Evolutionary conservation across 2,113 vertebrate genomes (phyloP).

Genomic region (Ancistrus triradiatus): DNA sequence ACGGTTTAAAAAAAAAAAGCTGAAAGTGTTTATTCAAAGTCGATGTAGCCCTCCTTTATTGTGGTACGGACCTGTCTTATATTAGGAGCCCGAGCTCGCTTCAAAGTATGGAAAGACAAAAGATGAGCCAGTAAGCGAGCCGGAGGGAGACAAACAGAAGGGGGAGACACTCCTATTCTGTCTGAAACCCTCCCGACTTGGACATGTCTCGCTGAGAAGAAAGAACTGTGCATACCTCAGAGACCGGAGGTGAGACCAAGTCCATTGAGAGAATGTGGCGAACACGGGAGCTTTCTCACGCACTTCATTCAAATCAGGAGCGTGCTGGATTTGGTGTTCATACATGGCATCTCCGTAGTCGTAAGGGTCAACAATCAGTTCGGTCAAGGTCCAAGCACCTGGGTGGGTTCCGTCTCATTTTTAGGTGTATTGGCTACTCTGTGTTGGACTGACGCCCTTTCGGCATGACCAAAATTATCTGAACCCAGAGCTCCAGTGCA

Average conservation of each 20-base stretch:
- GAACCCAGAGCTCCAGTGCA: too few relatives aligned
- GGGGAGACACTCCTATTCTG: constrained; percentile 45
- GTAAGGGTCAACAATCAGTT: too few relatives aligned
- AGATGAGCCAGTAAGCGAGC: constrained; percentile 42
- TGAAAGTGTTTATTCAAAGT: constrained; percentile 52
- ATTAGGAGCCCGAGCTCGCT: constrained; percentile 47
- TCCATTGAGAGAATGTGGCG: constrained; percentile 40
- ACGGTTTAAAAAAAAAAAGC: constrained; percentile 16
- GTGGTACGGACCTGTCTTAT: constrained; percentile 52
- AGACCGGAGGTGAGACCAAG: constrained; percentile 27
- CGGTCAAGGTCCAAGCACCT: too few relatives aligned
- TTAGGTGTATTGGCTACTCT: too few relatives aligned
- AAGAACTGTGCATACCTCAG: constrained; percentile 26
- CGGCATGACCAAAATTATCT: too few relatives aligned
- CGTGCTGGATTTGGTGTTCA: too few relatives aligned
- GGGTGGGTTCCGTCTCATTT: too few relatives aligned
- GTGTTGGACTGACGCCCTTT: too few relatives aligned
- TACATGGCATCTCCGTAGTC: too few relatives aligned
- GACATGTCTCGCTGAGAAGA: constrained; percentile 34
- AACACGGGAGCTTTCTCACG: constrained; percentile 4
- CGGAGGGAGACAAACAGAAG: constrained; percentile 37
- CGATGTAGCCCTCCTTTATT: constrained; percentile 49
- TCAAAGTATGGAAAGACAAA: constrained; percentile 50
- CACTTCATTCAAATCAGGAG: constrained; percentile 13
- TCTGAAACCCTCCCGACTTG: constrained; percentile 41